A percentile compares a stretch with the other conserved stretches of the same genome.
Conservation (phyloP, 2,888 invertebrate genomes). For the Dolichomitus sp. region DNA sequence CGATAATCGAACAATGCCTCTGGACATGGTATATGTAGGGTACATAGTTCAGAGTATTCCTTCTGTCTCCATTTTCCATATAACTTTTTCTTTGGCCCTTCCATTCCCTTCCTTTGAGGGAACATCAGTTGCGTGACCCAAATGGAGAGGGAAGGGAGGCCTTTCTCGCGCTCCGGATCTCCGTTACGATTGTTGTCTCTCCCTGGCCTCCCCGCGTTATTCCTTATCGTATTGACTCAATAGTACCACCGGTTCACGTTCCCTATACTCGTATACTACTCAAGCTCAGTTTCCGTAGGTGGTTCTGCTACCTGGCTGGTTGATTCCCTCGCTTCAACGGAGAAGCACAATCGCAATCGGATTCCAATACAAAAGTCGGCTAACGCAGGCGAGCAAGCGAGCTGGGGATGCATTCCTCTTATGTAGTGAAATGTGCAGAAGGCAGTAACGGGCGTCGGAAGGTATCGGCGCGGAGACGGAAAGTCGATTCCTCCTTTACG, state of each 20-base stretch:
- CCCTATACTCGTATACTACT: background rate
- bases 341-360: constrained; percentile 57
- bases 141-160: constrained; percentile 17
- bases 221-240: constrained; percentile 54
- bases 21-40: background rate
- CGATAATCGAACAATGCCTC: constrained; percentile 54
- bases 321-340: constrained; percentile 40
- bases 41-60: constrained; percentile 16
- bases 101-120: background rate
- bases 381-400: constrained; percentile 26
- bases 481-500: constrained; percentile 38
- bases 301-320: constrained; percentile 6
- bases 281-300: background rate
- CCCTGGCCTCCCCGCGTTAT: background rate
- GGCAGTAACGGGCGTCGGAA: constrained; percentile 18
- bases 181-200: constrained; percentile 50
- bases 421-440: constrained; percentile 6
- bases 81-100: constrained; percentile 33
- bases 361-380: constrained; percentile 58
- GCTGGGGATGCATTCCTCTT: constrained; percentile 1
- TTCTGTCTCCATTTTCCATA: constrained; percentile 42
- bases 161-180: constrained; percentile 16
- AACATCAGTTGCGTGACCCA: constrained; percentile 53
- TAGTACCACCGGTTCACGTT: constrained; percentile 36
- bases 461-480: constrained; percentile 35